Evolutionary conservation across 2,113 vertebrate genomes (phyloP), one percentile per base, ranked within the genome.

Genomic region (Sebastes schlegelii): DNA sequence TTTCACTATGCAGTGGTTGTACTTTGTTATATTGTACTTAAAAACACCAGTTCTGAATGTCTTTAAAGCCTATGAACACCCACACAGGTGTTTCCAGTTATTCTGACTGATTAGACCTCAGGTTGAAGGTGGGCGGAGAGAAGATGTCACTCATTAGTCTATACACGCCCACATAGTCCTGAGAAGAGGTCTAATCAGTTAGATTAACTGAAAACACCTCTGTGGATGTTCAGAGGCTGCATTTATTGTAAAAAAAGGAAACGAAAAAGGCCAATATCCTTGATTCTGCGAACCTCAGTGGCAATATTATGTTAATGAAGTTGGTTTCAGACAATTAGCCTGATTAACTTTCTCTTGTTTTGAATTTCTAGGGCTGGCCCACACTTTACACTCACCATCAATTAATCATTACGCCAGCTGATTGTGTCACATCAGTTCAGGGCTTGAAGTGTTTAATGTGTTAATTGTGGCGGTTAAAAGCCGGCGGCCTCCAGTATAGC

Each of bases 301-400:
- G 85, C 88, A 92, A 88, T 90, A 72, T 94, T 93, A 91, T 79
- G 85, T 21, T 91, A 94, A 95, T 93, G 62, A 77, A 78, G 63
- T 89, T 94, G 90, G 93, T 96, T 74, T 91, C 90, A 84, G 60
- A 83, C 95, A 94, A 97, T 97, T 96, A 95, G 90, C 77, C 6
- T 71, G 89, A 92, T 95, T 94, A 91, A 93, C 91, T 94, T 95
- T 92, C 89, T 89, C 89, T 91, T 88, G 94, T 94, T 94, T 94
- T 92, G 93, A 94, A 95, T 94, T 91, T 94, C 91, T 94, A 94
- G 95, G 93, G 95, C 92, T 89, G 94, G 94, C 94, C 91, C 89
- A 89, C 95, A 95, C 96, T 96, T 95, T 96, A 94, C 94, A 92
- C 91, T 86, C 93, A 48, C 86, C 83, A 96, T 96, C 96, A 96